These are phyloP conservation scores for Sphyrna mokarran DNA, from an alignment of 2,113 vertebrate genomes.

Conservation along the genomic window DNA sequence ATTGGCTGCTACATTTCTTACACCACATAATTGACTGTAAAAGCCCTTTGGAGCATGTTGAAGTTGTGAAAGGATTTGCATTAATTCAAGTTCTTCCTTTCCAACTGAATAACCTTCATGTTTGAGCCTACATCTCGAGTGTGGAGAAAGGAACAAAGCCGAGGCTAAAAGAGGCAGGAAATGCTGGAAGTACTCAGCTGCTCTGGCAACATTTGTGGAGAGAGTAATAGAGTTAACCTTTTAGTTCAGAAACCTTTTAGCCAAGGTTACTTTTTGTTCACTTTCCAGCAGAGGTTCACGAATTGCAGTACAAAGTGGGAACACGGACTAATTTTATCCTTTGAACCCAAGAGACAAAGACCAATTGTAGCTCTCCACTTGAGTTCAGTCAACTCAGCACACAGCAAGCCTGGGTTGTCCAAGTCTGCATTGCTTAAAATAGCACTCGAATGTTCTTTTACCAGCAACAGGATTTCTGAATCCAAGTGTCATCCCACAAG, in stretches of 20 bases:
- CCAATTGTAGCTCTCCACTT: not conserved
- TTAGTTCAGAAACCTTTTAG: too few species aligned
- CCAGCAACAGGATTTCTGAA: not conserved
- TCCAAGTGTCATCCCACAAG: not conserved
- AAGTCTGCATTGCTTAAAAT: not conserved
- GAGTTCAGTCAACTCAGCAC: not conserved
- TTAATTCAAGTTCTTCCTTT: not conserved
- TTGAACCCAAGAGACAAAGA: not conserved
- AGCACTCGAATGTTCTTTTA: not conserved
- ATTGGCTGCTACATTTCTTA: not conserved
- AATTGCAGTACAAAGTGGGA: not conserved
- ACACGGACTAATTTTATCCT: not conserved
- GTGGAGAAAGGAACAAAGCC: not conserved
- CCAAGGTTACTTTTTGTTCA: not conserved
- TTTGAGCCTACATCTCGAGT: not conserved
- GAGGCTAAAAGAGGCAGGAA: not conserved
- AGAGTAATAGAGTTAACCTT: too few species aligned
- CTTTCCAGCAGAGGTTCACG: not conserved
- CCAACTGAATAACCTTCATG: not conserved
- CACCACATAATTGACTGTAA: not conserved
- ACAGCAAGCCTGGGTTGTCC: not conserved
- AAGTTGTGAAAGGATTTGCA: not conserved
- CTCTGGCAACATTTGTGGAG: too few species aligned
- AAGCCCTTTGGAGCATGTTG: not conserved
- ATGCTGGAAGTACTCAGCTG: too few species aligned